These are phyloP conservation scores for Hydraecia micacea DNA, from an alignment of 2,888 invertebrate genomes.

Conservation along the genomic window DNA sequence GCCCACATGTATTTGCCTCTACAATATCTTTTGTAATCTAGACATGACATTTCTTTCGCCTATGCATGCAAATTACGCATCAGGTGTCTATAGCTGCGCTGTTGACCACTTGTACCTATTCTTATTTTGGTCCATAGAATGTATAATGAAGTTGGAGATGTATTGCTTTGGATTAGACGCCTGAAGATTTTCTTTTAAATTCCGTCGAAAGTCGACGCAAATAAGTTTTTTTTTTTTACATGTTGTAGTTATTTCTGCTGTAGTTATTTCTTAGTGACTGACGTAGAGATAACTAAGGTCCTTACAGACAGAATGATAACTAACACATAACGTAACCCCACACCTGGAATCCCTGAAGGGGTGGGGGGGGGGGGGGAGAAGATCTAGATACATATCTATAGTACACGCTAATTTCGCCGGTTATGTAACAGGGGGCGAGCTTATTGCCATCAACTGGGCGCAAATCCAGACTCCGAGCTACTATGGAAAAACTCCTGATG, in stretches of 20 bases:
- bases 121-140: background rate
- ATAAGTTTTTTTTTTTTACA: fast-evolving
- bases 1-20: conserved; percentile 4
- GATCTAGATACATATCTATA: too few species aligned
- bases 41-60: background rate
- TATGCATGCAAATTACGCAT: background rate
- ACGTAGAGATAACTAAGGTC: background rate
- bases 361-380: too few species aligned
- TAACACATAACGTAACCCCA: background rate
- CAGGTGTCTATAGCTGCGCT: background rate
- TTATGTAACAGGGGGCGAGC: too few species aligned
- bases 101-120: too few species aligned
- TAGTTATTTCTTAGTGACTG: too few species aligned
- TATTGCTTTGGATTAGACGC: background rate
- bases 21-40: background rate
- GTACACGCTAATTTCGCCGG: too few species aligned
- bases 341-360: background rate
- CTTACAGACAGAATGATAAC: background rate
- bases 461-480: too few species aligned
- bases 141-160: background rate
- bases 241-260: too few species aligned
- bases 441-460: too few species aligned
- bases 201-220: background rate
- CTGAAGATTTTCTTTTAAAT: background rate
- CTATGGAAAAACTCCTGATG: too few species aligned